Conservation (phyloP, 2,888 invertebrate species). For the Meiosimyza platycephala region DNA sequence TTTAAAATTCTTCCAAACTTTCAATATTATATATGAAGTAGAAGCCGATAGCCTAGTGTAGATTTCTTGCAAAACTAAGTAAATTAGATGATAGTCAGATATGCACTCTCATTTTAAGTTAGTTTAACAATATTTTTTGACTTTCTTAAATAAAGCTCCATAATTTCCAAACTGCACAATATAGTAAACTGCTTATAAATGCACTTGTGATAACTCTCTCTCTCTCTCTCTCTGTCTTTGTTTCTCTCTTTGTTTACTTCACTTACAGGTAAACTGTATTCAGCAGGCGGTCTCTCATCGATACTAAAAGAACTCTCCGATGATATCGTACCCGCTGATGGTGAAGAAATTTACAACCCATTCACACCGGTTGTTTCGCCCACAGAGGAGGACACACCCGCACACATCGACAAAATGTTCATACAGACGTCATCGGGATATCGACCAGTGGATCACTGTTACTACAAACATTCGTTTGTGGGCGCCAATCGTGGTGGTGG, state of each 20-base stretch:
- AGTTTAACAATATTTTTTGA: too few relatives aligned
- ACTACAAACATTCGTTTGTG: conserved; percentile 65
- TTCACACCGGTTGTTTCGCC: conserved; percentile 68
- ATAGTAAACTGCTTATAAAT: too few relatives aligned
- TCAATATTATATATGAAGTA: too few relatives aligned
- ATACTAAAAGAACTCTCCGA: conserved; percentile 67
- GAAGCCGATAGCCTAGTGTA: too few relatives aligned
- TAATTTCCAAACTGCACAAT: too few relatives aligned
- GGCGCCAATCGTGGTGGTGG: conserved; percentile 46
- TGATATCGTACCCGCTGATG: conserved; percentile 66
- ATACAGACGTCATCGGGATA: conserved; percentile 68
- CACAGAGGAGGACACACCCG: conserved; percentile 64
- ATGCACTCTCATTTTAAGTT: too few relatives aligned
- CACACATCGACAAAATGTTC: conserved; percentile 68
- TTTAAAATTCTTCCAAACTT: too few relatives aligned
- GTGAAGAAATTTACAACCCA: conserved; percentile 68
- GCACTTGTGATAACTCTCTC: not conserved
- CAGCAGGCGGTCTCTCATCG: conserved; percentile 65
- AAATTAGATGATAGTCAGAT: too few relatives aligned
- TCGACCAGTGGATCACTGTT: conserved; percentile 67
- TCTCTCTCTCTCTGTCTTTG: conserved; percentile 22
- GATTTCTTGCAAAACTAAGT: too few relatives aligned
- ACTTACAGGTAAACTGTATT: conserved; percentile 63
- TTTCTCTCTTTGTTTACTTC: not conserved
- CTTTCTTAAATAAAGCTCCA: too few relatives aligned